Base-by-base conservation (phyloP, 2,888 invertebrate genomes). In the Lottia scabra region DNA sequence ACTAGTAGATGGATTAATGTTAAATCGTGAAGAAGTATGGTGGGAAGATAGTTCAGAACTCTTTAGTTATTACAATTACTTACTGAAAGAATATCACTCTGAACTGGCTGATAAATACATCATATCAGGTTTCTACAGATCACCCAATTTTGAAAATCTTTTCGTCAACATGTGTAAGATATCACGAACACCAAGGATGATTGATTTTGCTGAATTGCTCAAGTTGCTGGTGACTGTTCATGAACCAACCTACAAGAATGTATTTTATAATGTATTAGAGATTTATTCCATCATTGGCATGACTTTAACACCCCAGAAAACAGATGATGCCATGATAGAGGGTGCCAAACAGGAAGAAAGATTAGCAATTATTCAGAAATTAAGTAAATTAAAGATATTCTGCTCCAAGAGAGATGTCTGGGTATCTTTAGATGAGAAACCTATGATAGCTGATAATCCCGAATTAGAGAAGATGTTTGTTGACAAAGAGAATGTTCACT, bases 41-140 rank as follows among this genome's bases (percentile, higher is more conserved):
- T 83, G 88, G 84, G 65, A 75, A 2, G 88, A 89, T 66, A 80
- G 74, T 5, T 84, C 85, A 0, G 80, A 81, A n/a, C 77, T 88
- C 44, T 85, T 88, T 72, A 64, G 68, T 43, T 85, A 84, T 69
- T 78, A 85, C 68, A 68, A 74, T 27, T 23, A 69, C 0, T 65
- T 80, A 8, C 73, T 87, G 38, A 68, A 76, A 26, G 80, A 83
- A 16, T 83, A 79, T 72, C 82, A 82, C 65, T 79, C 80, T 5
- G 82, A 82, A 0, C 74, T 85, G 19, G 75, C 78, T 13, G 77
- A 76, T 16, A 83, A 82, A 23, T 66, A 77, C n/a, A 76, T 75
- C 3, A 75, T 85, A 12, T 63, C 56, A 23, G 26, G 64, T 8
- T 75, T 71, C 30, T 81, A 81, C 30, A 27, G 48, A 8, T 19